Evolutionary conservation across 2,797 vertebrate species (phyloP), one percentile per base, ranked within the genome.

Genomic region (Schizothorax lantsangensis): DNA sequence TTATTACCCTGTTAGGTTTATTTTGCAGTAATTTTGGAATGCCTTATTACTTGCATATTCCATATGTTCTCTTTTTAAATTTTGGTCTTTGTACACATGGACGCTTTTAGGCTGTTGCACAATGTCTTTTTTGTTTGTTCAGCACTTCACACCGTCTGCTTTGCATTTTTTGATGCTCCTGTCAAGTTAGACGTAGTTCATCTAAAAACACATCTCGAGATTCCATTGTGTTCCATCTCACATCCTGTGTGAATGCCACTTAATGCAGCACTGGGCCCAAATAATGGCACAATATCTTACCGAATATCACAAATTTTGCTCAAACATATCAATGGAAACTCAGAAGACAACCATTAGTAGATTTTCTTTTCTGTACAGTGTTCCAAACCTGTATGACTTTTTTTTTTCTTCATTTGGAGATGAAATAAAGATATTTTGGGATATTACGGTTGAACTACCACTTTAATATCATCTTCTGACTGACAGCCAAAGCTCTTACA

Each of bases 401-500:
- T 45, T 11, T 26, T 45, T 11, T 26, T 62, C 30, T 36, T 68
- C 3, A 7, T 79, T 64, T 38, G 17, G 30, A 79, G 15, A 43
- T 57, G 40, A 64, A 62, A 62, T 8, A 62, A 62, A 62, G 57
- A 43, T 79, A 62, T 30, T 62, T 62, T 62, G 7, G 7, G 6
- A 43, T 59, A 43, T 40, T 45, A 26, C 2, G 2, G 38, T 7
- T 64, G n/a, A 79, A 45, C 54, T 43, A 79, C 38, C 38, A 15
- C 4, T 79, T 81, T 68, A 47, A 68, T 68, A 45, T 49, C 30
- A 68, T 81, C 45, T 36, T 14, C 62, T 59, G 78, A 45, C 68
- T 45, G 69, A 74, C 38, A 57, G 68, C 71, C 26, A 74, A 62
- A 71, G 64, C 74, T 85, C 6, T 79, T 43, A 45, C 30, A 79